Percentiles rank a stretch among this genome's conserved stretches.
phyloP scores from a whole-genome alignment of 1,140 invertebrate species.

The Metaphire vulgaris region DNA sequence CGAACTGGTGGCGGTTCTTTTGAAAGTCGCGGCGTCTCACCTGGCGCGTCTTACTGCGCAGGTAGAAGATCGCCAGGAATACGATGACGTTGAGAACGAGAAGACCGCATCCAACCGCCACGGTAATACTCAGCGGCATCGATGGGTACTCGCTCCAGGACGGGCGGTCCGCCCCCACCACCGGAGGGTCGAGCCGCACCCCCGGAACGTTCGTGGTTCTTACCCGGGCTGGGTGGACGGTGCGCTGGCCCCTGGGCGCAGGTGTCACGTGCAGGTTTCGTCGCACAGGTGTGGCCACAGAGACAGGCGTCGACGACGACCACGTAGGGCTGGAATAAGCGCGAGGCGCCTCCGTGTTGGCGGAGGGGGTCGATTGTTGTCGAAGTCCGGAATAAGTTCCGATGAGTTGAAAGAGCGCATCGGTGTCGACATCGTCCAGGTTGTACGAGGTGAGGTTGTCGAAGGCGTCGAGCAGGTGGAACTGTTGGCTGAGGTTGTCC shows the following conservation, averaged over 20 bases:
- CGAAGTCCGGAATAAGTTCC: background rate
- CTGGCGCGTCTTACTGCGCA: constrained; percentile 47
- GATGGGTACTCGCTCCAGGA: background rate
- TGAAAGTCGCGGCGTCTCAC: background rate
- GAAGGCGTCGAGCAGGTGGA: constrained; percentile 72
- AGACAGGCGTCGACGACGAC: background rate
- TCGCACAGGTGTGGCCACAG: background rate
- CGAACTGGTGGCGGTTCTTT: background rate
- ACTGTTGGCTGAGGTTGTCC: constrained; percentile 68
- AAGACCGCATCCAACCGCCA: constrained; percentile 83
- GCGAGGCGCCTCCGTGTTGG: constrained; percentile 19
- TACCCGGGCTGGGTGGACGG: background rate
- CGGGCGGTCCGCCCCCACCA: background rate
- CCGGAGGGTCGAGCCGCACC: background rate
- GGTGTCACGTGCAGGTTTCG: background rate
- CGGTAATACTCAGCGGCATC: constrained; percentile 73
- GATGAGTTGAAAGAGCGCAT: constrained; percentile 33
- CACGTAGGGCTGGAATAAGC: background rate
- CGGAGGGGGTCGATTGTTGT: background rate
- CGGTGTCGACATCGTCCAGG: constrained; percentile 36
- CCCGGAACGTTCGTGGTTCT: background rate
- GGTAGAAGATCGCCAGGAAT: constrained; percentile 88
- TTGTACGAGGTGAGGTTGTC: constrained; percentile 42
- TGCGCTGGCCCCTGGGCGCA: background rate
- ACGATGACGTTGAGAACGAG: constrained; percentile 86